Evolutionary conservation across 2,888 invertebrate species (phyloP).

Genomic region (Peribatodes rhomboidaria): DNA sequence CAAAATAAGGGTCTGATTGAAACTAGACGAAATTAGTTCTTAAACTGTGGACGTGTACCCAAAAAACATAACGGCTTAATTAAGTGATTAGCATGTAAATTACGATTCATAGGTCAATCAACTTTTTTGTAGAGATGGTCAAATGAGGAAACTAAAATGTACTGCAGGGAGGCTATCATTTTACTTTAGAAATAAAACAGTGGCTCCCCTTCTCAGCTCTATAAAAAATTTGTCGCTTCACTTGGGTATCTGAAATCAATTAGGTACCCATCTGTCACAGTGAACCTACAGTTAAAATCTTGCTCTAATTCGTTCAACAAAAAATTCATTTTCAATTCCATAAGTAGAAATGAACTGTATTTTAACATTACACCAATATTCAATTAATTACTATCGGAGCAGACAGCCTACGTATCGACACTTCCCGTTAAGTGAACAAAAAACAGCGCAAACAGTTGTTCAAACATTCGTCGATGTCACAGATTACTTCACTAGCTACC

Average conservation of each 20-base stretch:
- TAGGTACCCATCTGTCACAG: neutral
- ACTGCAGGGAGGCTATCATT: too few species aligned
- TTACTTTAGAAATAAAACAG: too few species aligned
- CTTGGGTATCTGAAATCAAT: neutral
- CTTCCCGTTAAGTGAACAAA: slow-evolving; percentile 23
- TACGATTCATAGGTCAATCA: too few species aligned
- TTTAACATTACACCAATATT: slow-evolving; percentile 21
- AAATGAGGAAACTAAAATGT: too few species aligned
- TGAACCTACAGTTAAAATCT: slow-evolving; percentile 1
- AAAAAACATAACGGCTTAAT: too few species aligned
- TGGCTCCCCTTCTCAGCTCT: too few species aligned
- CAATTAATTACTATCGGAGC: slow-evolving; percentile 22
- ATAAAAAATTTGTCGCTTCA: neutral
- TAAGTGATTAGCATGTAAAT: too few species aligned
- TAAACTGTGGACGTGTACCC: neutral
- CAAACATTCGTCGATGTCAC: slow-evolving; percentile 9
- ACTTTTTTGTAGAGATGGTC: too few species aligned
- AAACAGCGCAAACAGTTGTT: slow-evolving; percentile 26
- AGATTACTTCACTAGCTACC: too few species aligned
- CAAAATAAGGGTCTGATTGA: too few species aligned
- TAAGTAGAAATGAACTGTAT: slow-evolving; percentile 9
- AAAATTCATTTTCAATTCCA: slow-evolving; percentile 6
- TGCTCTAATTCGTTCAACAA: slow-evolving; percentile 1
- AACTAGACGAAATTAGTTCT: neutral
- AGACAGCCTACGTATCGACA: slow-evolving; percentile 8